Percentiles rank a stretch among this genome's conserved stretches.
phyloP scores from a whole-genome alignment of 2,113 vertebrate genomes.

The Coptodon rendalli region DNA sequence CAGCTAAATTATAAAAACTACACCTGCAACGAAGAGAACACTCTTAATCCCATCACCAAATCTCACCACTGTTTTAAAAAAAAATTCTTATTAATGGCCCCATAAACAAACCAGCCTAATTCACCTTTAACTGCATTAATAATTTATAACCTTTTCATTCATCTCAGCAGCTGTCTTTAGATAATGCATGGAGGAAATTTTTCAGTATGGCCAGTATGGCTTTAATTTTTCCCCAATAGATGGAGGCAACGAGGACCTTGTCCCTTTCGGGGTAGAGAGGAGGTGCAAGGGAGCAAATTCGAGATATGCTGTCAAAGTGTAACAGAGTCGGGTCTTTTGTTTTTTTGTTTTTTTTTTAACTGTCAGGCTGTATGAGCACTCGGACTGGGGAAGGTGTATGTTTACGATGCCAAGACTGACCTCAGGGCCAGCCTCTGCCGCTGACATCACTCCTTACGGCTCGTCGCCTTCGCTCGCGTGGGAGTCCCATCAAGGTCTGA shows the following conservation, averaged over 20 bases:
- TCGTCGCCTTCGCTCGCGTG: slow-evolving; percentile 38
- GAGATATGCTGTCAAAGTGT: neutral
- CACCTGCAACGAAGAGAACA: neutral
- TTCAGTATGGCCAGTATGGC: neutral
- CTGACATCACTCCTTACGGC: slow-evolving; percentile 70
- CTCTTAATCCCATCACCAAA: rapidly evolving
- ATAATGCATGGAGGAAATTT: neutral
- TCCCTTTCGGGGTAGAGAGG: neutral
- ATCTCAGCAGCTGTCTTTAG: neutral
- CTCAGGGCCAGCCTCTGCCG: slow-evolving; percentile 64
- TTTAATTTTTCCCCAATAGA: neutral
- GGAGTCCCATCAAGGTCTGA: slow-evolving; percentile 52
- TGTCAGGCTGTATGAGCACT: neutral
- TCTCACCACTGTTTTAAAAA: neutral
- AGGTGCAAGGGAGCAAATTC: neutral
- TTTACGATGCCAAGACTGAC: slow-evolving; percentile 29
- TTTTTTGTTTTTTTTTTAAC: neutral
- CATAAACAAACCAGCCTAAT: neutral
- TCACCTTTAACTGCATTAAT: neutral
- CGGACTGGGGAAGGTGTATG: slow-evolving; percentile 16
- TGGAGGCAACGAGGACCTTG: neutral
- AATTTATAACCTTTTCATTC: neutral
- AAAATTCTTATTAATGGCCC: rapidly evolving
- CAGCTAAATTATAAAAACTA: neutral
- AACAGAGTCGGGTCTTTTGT: neutral